Conservation (phyloP, 2,797 vertebrate genomes). For the Harpagifer antarcticus region DNA sequence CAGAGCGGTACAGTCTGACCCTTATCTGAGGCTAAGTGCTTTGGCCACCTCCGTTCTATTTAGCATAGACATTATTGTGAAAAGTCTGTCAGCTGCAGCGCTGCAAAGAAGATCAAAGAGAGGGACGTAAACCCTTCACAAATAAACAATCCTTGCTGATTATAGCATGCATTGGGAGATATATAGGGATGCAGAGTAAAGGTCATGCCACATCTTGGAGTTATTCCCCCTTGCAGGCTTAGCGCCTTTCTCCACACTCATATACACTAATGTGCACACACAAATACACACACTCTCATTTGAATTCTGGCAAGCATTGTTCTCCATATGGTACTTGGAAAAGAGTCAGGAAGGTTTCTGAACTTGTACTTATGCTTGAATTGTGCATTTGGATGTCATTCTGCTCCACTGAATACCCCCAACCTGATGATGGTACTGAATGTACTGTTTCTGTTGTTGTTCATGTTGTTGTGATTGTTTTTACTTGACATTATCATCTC, state of each 20-base stretch:
- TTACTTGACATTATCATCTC: constrained; percentile 41
- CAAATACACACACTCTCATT: constrained; percentile 9
- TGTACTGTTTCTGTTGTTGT: constrained; percentile 30
- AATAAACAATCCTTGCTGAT: constrained; percentile 36
- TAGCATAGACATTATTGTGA: constrained; percentile 54
- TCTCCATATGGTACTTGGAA: constrained; percentile 30
- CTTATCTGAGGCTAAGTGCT: constrained; percentile 57
- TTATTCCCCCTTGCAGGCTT: constrained; percentile 36
- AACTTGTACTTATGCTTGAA: constrained; percentile 36
- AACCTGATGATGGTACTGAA: constrained; percentile 46
- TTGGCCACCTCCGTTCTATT: constrained; percentile 59
- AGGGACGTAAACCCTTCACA: constrained; percentile 28
- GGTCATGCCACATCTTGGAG: constrained; percentile 39
- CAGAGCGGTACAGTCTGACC: constrained; percentile 50
- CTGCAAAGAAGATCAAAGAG: constrained; percentile 16
- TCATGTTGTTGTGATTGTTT: constrained; percentile 40
- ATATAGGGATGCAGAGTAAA: constrained; percentile 49
- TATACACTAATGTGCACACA: constrained; percentile 1
- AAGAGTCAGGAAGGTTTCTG: constrained; percentile 14
- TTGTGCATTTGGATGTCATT: constrained; percentile 40
- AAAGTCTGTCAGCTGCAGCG: constrained; percentile 36
- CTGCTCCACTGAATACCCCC: constrained; percentile 24
- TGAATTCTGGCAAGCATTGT: constrained; percentile 30
- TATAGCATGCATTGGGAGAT: constrained; percentile 3
- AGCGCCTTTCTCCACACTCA: neutral